Base-by-base conservation (phyloP, 2,797 vertebrate species). In the Rousettus madagascariensis region DNA sequence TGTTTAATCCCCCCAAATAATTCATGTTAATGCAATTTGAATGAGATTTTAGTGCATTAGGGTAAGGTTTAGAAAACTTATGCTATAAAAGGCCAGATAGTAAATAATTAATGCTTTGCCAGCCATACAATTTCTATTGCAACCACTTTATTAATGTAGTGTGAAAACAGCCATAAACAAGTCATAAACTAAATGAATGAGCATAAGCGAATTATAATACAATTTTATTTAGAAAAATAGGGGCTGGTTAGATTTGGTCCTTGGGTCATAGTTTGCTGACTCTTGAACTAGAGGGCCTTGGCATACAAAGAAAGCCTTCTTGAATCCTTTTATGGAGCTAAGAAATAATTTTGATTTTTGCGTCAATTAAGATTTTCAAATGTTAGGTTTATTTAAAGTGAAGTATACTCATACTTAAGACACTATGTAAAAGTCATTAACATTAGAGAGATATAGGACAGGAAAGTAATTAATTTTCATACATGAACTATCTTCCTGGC, bases 401-500 rank as follows among this genome's bases (percentile, higher is more conserved):
- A 91, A 38, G 12, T 74, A 96, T 2, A 91, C 6, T 10, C 43
- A 46, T 69, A 69, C 15, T 91, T 74, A 85, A 87, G 69, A 86
- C 16, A 94, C 26, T 87, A 83, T 57, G 5, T 75, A 71, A 57
- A 94, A 84, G 51, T 57, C n/a, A 78, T 90, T 66, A 66, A 82
- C 20, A 41, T 85, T 22, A 94, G 41, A 82, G 36, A 41, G 19
- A 46, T 72, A 46, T 72, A 90, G 69, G 20, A 51, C 17, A 46
- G 88, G 38, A 84, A 41, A 71, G 20, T 75, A 89, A 72, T 91
- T 86, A 86, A 87, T 88, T 95, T 96, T 22, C 8, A 92, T 26
- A 59, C 16, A 93, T 57, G 8, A 77, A 71, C 12, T 65, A 57
- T 46, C 36, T 96, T 92, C 49, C 30, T 69, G 43, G 20, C 1